Evolutionary conservation across 2,888 invertebrate species (phyloP).

Genomic region (Macrosiphum euphorbiae): DNA sequence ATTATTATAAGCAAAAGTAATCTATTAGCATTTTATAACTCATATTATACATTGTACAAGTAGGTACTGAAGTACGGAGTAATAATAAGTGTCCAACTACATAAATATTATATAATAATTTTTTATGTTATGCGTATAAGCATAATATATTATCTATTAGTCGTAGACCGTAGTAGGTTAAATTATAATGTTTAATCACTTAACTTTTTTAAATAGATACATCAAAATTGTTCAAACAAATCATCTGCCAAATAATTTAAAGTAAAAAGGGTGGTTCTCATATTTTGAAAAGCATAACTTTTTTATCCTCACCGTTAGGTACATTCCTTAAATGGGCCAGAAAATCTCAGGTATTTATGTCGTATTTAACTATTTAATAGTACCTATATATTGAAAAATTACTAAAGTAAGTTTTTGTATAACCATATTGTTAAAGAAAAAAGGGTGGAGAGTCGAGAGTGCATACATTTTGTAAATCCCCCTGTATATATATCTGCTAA

Average conservation of each 20-base stretch:
- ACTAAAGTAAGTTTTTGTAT: neutral
- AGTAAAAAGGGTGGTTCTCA: neutral
- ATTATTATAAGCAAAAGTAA: too few relatives aligned
- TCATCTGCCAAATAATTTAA: neutral
- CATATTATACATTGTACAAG: too few relatives aligned
- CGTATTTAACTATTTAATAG: too few relatives aligned
- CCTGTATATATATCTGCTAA: neutral
- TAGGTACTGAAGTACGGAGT: too few relatives aligned
- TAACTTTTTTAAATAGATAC: neutral
- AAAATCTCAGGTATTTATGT: neutral
- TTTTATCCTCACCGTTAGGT: too few relatives aligned
- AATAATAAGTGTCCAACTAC: too few relatives aligned
- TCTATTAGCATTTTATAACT: too few relatives aligned
- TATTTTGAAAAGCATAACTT: too few relatives aligned
- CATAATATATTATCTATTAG: neutral
- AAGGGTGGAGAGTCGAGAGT: neutral
- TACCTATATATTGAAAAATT: too few relatives aligned
- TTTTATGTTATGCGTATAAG: neutral
- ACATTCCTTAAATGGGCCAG: neutral
- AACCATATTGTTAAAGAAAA: neutral
- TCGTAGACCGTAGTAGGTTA: neutral
- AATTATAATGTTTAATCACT: neutral
- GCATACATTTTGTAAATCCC: neutral
- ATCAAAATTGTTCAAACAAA: neutral
- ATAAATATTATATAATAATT: neutral